These are phyloP conservation scores for Clavelina lepadiformis DNA, from an alignment of 23 tunicate genomes.

Conservation along the genomic window DNA sequence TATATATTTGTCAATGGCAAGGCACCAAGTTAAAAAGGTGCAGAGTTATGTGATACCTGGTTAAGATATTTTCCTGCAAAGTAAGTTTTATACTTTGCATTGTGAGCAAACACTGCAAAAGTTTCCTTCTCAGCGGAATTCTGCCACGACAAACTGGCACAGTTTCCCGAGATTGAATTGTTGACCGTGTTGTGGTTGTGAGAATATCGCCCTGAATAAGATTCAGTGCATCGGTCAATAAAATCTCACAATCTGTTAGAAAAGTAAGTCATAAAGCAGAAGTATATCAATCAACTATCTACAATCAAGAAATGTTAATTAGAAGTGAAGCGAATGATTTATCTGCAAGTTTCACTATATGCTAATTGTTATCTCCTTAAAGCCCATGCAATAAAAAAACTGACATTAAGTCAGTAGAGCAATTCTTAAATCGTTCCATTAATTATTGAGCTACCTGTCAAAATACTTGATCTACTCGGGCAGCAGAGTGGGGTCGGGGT, in stretches of 20 bases:
- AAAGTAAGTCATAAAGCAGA: neutral
- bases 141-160: constrained; percentile 78
- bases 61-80: constrained; percentile 98
- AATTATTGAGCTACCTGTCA: constrained; percentile 92
- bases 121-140: constrained; percentile 51
- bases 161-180: constrained; percentile 83
- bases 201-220: constrained; percentile 70
- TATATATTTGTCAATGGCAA: neutral
- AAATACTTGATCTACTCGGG: constrained; percentile 89
- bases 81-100: constrained; percentile 63
- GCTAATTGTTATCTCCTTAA: too few relatives aligned
- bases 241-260: neutral
- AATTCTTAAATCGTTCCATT: too few relatives aligned
- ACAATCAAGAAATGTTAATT: too few relatives aligned
- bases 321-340: too few relatives aligned
- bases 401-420: too few relatives aligned
- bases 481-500: constrained; percentile 92
- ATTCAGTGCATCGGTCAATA: too few relatives aligned
- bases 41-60: constrained; percentile 34
- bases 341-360: too few relatives aligned
- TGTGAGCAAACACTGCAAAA: constrained; percentile 47
- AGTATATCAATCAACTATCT: too few relatives aligned
- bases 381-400: too few relatives aligned
- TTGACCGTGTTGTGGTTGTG: constrained; percentile 90
- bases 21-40: neutral